Conservation (phyloP, 2,797 vertebrate species). For the Pygocentrus nattereri region DNA sequence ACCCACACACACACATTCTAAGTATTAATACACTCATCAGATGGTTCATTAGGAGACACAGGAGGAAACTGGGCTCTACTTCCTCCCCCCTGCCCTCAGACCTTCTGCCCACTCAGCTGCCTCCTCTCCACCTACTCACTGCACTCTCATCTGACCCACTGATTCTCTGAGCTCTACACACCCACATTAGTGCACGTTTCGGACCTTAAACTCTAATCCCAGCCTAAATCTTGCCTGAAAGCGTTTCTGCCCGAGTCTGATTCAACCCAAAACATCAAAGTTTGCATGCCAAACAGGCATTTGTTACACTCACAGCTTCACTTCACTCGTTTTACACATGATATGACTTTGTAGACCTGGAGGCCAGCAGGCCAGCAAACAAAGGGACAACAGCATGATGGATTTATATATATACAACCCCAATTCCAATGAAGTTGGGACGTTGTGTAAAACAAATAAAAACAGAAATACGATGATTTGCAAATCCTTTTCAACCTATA, state of each 20-base stretch:
- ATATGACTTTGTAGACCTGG: neutral
- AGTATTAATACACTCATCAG: slow-evolving; percentile 46
- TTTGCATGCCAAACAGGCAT: neutral
- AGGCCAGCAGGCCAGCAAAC: too few relatives aligned
- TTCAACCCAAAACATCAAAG: neutral
- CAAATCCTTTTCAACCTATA: too few relatives aligned
- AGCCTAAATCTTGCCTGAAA: neutral
- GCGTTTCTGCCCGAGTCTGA: neutral
- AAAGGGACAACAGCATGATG: too few relatives aligned
- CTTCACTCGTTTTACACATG: neutral
- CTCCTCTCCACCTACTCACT: slow-evolving; percentile 2
- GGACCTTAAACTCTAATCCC: neutral
- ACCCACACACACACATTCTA: neutral
- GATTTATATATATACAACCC: too few relatives aligned
- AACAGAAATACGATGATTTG: too few relatives aligned
- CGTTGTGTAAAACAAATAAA: too few relatives aligned
- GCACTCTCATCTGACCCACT: neutral
- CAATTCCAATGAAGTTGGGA: too few relatives aligned
- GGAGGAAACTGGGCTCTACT: slow-evolving; percentile 31
- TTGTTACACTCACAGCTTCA: too few relatives aligned
- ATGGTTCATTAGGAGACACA: slow-evolving; percentile 50
- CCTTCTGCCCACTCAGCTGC: slow-evolving; percentile 40
- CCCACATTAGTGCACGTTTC: slow-evolving; percentile 1
- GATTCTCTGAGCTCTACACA: neutral
- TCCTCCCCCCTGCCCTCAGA: slow-evolving; percentile 42